Conservation (phyloP, 2,797 vertebrate genomes). For the Mionectes olivaceus region DNA sequence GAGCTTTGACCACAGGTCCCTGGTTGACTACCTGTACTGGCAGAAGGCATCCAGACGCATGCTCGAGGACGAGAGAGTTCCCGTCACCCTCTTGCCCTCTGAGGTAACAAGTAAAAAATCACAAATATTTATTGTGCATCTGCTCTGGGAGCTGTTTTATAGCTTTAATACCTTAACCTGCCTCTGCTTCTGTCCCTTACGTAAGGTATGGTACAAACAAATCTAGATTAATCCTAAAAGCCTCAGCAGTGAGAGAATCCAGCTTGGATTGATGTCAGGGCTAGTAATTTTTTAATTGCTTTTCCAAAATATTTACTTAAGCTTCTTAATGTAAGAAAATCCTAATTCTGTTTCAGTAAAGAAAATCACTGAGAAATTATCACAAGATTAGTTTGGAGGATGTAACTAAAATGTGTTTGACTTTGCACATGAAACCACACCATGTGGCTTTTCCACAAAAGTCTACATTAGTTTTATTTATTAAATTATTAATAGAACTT, state of each 20-base stretch:
- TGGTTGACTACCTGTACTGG: conserved; percentile 96
- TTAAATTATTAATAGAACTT: not conserved
- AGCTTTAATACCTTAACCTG: not conserved
- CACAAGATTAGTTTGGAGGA: not conserved
- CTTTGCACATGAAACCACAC: not conserved
- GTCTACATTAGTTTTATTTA: not conserved
- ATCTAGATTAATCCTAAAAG: conserved; percentile 18
- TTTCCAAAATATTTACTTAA: not conserved
- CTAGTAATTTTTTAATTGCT: not conserved
- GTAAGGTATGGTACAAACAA: not conserved
- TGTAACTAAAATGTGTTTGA: not conserved
- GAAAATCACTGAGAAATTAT: not conserved
- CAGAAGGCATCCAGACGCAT: conserved; percentile 93
- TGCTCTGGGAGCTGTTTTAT: not conserved
- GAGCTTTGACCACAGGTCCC: conserved; percentile 91
- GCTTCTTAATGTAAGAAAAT: not conserved
- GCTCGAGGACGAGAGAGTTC: conserved; percentile 93
- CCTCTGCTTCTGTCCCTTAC: not conserved
- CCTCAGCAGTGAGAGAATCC: not conserved
- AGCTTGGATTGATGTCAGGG: not conserved
- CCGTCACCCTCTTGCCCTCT: conserved; percentile 89
- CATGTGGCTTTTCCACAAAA: not conserved
- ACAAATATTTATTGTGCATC: not conserved
- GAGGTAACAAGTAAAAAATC: conserved; percentile 83
- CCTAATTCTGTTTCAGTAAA: not conserved